These are phyloP conservation scores for Patella vulgata DNA, from an alignment of 1,140 invertebrate genomes.

Conservation along the genomic window DNA sequence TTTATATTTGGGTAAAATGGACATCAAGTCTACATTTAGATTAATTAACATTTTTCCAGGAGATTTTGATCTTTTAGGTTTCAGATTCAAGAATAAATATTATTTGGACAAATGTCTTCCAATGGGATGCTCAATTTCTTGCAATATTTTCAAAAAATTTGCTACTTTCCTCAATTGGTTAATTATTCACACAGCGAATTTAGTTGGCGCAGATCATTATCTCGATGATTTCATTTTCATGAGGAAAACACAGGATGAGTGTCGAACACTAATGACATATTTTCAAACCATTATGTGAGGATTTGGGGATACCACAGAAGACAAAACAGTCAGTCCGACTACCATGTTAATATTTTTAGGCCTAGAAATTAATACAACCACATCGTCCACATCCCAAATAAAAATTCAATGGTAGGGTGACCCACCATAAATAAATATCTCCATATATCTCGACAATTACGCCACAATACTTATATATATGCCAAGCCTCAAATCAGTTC, in stretches of 20 bases:
- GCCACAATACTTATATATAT: too few species aligned
- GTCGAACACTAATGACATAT: background rate
- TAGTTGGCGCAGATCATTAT: background rate
- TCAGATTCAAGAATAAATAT: background rate
- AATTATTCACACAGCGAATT: background rate
- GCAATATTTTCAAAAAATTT: conserved; percentile 4
- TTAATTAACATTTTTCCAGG: background rate
- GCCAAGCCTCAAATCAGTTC: too few species aligned
- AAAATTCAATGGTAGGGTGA: too few species aligned
- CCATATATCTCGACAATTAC: too few species aligned
- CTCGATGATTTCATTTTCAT: conserved; percentile 21
- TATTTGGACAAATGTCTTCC: conserved; percentile 20
- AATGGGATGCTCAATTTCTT: conserved; percentile 6
- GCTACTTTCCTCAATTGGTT: conserved; percentile 6
- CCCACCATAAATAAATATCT: too few species aligned
- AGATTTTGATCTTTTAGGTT: background rate
- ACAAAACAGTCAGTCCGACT: too few species aligned
- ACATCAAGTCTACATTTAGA: background rate
- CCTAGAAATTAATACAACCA: too few species aligned
- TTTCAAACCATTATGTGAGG: background rate
- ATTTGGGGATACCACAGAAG: conserved; percentile 9
- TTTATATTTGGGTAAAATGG: background rate
- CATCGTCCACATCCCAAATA: too few species aligned
- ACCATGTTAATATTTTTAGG: too few species aligned
- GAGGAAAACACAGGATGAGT: background rate